Conservation (phyloP, 2,797 vertebrate species). For the Lerista edwardsae region DNA sequence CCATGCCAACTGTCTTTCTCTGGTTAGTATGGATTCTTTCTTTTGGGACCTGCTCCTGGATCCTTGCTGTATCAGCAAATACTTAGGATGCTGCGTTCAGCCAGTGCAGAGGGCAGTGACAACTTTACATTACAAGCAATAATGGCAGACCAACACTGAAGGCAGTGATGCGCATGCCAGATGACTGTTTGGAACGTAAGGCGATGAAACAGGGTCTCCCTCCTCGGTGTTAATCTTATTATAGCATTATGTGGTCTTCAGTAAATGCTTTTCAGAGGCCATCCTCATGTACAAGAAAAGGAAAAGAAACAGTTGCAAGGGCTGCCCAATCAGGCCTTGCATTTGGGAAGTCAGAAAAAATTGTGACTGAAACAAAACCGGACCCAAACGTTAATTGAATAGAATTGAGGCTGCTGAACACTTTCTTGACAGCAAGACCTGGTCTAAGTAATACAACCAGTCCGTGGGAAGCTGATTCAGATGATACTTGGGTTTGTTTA, state of each 20-base stretch:
- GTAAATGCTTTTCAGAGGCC: constrained; percentile 37
- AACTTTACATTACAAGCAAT: background rate
- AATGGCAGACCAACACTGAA: background rate
- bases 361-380: constrained; percentile 63
- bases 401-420: background rate
- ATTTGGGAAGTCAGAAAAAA: constrained; percentile 33
- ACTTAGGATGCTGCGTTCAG: background rate
- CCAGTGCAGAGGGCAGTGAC: background rate
- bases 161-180: background rate
- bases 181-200: background rate
- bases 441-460: constrained; percentile 22
- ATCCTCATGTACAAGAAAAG: background rate
- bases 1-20: background rate
- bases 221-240: constrained; percentile 9
- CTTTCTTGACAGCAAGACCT: background rate
- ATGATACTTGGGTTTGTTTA: too few relatives aligned
- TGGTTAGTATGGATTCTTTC: constrained; percentile 13
- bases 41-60: background rate
- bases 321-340: constrained; percentile 34
- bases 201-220: constrained; percentile 47
- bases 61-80: background rate
- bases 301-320: background rate
- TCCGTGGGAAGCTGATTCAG: background rate
- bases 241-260: constrained; percentile 30
- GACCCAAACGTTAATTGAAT: constrained; percentile 16